Conservation (phyloP, 2,797 vertebrate genomes). For the Brachymystax lenok region DNA sequence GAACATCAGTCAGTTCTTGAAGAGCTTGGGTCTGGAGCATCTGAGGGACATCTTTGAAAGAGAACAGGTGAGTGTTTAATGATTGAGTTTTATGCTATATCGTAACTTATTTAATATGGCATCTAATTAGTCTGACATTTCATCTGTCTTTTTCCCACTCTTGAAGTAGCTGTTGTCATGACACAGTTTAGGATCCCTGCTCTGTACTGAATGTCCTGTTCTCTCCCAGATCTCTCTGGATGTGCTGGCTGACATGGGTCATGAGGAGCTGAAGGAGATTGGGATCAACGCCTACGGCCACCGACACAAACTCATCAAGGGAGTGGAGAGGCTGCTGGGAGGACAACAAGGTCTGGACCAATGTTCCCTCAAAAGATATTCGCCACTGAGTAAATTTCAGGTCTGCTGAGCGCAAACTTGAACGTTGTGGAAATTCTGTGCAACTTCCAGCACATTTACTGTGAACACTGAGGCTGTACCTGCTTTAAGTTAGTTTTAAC, state of each 20-base stretch:
- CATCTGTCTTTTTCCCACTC: background rate
- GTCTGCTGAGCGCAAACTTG: too few relatives aligned
- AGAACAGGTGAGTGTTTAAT: conserved; percentile 82
- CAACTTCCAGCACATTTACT: too few relatives aligned
- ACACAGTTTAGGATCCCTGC: background rate
- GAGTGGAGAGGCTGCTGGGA: conserved; percentile 93
- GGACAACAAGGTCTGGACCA: conserved; percentile 87
- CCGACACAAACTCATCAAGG: conserved; percentile 97
- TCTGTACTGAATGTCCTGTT: background rate
- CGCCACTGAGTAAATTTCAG: too few relatives aligned
- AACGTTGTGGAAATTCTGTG: too few relatives aligned
- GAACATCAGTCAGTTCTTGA: conserved; percentile 97
- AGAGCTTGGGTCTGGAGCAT: conserved; percentile 94
- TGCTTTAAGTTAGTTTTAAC: too few relatives aligned
- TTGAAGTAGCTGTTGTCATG: background rate
- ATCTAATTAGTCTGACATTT: background rate
- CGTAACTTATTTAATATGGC: background rate
- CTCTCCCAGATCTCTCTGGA: conserved; percentile 90
- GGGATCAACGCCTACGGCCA: conserved; percentile 98
- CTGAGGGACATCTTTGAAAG: conserved; percentile 97
- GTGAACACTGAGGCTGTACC: too few relatives aligned
- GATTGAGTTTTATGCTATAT: background rate
- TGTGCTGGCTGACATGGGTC: conserved; percentile 96
- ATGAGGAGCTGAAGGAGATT: conserved; percentile 98
- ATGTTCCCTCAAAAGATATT: too few relatives aligned